Conservation (phyloP, 2,797 vertebrate species). For the Argya squamiceps region DNA sequence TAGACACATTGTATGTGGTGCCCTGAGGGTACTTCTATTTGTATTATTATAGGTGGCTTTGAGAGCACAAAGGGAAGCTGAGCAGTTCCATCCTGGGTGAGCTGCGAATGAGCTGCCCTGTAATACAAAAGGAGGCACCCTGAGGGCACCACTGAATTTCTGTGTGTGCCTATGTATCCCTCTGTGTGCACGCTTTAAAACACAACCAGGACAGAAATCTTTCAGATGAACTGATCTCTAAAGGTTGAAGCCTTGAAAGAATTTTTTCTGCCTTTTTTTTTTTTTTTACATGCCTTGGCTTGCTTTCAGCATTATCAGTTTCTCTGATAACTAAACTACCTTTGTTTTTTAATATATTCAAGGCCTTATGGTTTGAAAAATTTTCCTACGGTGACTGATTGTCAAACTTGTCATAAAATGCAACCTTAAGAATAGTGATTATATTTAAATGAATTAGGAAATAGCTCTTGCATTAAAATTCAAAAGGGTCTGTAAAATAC, state of each 20-base stretch:
- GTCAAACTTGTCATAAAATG: constrained; percentile 29
- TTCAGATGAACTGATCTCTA: constrained; percentile 23
- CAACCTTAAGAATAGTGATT: background rate
- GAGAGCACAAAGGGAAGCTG: constrained; percentile 39
- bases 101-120: background rate
- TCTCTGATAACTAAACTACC: background rate
- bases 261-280: background rate
- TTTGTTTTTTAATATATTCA: constrained; percentile 9
- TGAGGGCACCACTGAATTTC: constrained; percentile 7
- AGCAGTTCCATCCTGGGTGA: constrained; percentile 1
- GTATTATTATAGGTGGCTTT: constrained; percentile 50
- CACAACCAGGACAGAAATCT: background rate
- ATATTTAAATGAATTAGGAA: constrained; percentile 19
- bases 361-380: background rate
- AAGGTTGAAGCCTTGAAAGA: constrained; percentile 27
- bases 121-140: constrained; percentile 47
- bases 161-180: background rate
- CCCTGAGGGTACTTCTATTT: constrained; percentile 41
- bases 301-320: background rate
- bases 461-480: constrained; percentile 5
- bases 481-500: background rate
- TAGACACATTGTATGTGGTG: background rate
- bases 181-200: background rate
- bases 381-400: background rate
- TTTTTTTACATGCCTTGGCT: background rate